phyloP scores from a whole-genome alignment of 2,797 vertebrate genomes.

The Coilia nasus region DNA sequence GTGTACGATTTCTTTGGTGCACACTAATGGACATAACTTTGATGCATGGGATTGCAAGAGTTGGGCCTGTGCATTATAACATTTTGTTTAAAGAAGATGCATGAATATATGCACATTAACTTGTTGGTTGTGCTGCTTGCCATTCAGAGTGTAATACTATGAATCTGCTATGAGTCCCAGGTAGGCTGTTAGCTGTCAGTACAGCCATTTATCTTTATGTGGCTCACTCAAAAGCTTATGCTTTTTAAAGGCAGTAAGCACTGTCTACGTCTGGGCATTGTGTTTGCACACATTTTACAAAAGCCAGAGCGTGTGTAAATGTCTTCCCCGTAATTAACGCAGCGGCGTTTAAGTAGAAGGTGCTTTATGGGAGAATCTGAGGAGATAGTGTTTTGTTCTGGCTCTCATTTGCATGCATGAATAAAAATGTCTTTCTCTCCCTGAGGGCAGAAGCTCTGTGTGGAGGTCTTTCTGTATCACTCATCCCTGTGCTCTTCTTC shows the following conservation, averaged over 20 bases:
- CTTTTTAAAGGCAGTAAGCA: neutral
- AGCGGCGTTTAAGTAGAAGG: neutral
- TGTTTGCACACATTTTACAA: slow-evolving; percentile 18
- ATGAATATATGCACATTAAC: neutral
- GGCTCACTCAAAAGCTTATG: neutral
- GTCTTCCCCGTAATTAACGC: slow-evolving; percentile 11
- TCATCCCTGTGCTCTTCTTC: neutral
- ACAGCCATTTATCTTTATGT: neutral
- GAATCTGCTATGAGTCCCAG: neutral
- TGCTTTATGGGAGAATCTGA: neutral
- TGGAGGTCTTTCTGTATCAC: neutral
- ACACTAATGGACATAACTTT: too few species aligned
- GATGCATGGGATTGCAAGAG: too few species aligned
- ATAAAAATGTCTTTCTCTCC: slow-evolving; percentile 3
- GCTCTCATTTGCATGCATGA: slow-evolving; percentile 10
- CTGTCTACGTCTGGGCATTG: neutral
- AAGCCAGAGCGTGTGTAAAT: slow-evolving; percentile 1
- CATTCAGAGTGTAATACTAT: too few species aligned
- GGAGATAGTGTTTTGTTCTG: slow-evolving; percentile 15
- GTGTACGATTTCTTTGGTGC: too few species aligned
- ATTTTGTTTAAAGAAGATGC: too few species aligned
- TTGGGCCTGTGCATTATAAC: too few species aligned
- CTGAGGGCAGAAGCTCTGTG: neutral
- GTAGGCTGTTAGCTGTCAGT: neutral
- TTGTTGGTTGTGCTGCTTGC: neutral